Conservation (phyloP, 2,888 invertebrate genomes). For the Carterocephalus palaemon region DNA sequence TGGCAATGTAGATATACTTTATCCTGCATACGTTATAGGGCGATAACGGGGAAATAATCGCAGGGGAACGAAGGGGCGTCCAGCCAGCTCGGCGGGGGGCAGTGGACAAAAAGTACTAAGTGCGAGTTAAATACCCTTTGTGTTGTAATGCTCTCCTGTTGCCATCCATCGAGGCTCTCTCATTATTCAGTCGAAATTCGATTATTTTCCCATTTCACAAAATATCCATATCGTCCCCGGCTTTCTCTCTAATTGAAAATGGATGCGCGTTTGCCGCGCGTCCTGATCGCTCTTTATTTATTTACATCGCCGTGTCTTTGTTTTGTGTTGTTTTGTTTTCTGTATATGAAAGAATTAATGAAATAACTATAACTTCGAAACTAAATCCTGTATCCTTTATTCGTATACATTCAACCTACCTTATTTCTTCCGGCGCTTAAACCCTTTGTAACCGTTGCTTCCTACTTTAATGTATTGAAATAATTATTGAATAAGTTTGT, state of each 20-base stretch:
- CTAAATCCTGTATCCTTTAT: too few relatives aligned
- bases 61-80: conserved; percentile 43
- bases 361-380: too few relatives aligned
- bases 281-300: conserved; percentile 62
- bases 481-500: too few relatives aligned
- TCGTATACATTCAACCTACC: too few relatives aligned
- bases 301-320: conserved; percentile 45
- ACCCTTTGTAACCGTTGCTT: too few relatives aligned
- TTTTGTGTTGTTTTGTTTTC: conserved; percentile 29
- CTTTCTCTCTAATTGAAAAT: conserved; percentile 75
- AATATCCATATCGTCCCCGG: conserved; percentile 77
- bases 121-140: conserved; percentile 78
- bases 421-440: too few relatives aligned
- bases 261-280: conserved; percentile 58
- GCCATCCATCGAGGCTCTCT: conserved; percentile 71
- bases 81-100: conserved; percentile 51
- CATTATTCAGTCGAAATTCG: conserved; percentile 78
- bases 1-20: conserved; percentile 72
- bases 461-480: too few relatives aligned
- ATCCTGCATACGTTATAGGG: conserved; percentile 74
- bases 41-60: conserved; percentile 75
- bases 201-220: conserved; percentile 78
- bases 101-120: conserved; percentile 74
- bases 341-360: not conserved
- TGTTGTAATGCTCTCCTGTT: conserved; percentile 64